Evolutionary conservation across 2,888 invertebrate genomes (phyloP), one percentile per base, ranked within the genome.

Genomic region (Erebia aethiops): DNA sequence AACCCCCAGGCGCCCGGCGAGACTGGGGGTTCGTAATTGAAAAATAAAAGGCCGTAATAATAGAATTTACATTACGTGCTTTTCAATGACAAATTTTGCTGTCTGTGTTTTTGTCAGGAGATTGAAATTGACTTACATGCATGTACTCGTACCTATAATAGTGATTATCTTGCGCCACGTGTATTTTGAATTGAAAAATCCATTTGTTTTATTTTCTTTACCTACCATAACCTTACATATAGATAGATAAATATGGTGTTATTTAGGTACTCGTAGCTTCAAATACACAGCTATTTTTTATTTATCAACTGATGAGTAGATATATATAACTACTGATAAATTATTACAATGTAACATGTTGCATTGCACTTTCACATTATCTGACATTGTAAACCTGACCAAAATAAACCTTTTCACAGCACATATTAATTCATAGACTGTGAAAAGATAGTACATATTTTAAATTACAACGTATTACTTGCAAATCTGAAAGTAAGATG

Each of bases 31-130:
- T 84, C 87, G 93, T 92, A 93, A 93, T 93, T 93, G 93, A 91
- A 92, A 93, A 93, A 92, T 93, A 93, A 92, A 92, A 92, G 91
- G 85, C 90, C 88, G 89, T 90, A 89, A 92, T 93, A 92, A 93
- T 92, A 92, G 92, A 93, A 92, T 92, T 92, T 91, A 91, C 91
- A 89, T 90, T 90, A 90, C 91, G 87, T 89, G 90, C 88, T 89
- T 87, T 87, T 89, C 88, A 92, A 88, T 90, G 90, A 91, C 86
- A 90, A 89, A 90, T 86, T 91, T 88, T 88, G 81, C 87, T 83
- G 85, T 84, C 85, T 86, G 89, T 92, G 92, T 85, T 89, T 88
- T 87, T 92, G 92, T 86, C 91, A 91, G 88, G 86, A 86, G 86
- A 86, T 77, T 84, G 84, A 83, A 86, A 84, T 85, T 86, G 86